Conservation (phyloP, 2,797 vertebrate species). For the Jordanella pulchra region DNA sequence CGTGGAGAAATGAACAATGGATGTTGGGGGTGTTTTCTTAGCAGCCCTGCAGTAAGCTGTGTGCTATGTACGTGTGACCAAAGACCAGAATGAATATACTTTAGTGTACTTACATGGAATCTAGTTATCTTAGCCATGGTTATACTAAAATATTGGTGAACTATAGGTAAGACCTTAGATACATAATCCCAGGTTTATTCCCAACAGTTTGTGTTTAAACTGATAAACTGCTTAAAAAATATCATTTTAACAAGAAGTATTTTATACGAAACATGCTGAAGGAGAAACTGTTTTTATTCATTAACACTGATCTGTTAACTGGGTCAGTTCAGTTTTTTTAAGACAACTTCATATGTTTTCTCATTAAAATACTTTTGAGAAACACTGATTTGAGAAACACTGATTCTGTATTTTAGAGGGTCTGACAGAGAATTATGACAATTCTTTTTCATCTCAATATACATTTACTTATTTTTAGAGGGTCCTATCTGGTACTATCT, state of each 20-base stretch:
- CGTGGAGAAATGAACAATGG: too few species aligned
- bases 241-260: neutral
- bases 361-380: constrained; percentile 10
- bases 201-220: neutral
- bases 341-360: neutral
- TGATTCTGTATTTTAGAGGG: neutral
- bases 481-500: too few species aligned
- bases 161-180: neutral
- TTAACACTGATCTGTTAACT: constrained; percentile 37
- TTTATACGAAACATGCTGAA: constrained; percentile 13
- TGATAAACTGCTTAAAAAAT: neutral
- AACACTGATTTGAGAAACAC: neutral
- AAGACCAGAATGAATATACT: neutral
- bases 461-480: too few species aligned
- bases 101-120: neutral
- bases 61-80: too few species aligned
- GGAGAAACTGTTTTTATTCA: constrained; percentile 12
- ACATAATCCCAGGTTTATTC: neutral
- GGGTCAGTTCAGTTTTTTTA: constrained; percentile 11
- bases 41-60: too few species aligned
- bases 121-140: neutral
- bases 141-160: neutral
- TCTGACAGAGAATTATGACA: too few species aligned
- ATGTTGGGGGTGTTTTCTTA: too few species aligned
- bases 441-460: too few species aligned